Percentiles rank a stretch among this genome's conserved stretches.
Evolutionary conservation across 1,140 invertebrate species (phyloP).

Genomic region (Cecropterus lyciades): DNA sequence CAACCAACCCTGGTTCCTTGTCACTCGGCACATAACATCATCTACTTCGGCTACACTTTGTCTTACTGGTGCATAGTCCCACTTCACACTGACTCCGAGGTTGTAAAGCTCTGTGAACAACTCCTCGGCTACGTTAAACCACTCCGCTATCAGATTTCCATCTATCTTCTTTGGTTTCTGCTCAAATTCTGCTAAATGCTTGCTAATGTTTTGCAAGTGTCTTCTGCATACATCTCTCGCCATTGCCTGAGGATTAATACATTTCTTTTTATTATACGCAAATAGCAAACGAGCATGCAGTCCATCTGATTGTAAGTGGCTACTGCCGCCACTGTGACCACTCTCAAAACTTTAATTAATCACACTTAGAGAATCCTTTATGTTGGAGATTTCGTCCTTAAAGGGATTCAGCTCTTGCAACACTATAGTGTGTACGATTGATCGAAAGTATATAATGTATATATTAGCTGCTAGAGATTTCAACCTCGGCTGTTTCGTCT

Average conservation of each 20-base stretch:
- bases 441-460: too few species aligned
- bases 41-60: constrained; percentile 8
- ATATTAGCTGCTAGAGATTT: too few species aligned
- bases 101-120: constrained; percentile 41
- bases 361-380: too few species aligned
- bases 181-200: constrained; percentile 39
- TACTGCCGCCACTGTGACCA: too few species aligned
- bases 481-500: too few species aligned
- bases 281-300: too few species aligned
- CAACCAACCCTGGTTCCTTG: constrained; percentile 40
- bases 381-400: too few species aligned
- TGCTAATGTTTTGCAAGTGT: constrained; percentile 37
- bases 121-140: constrained; percentile 42
- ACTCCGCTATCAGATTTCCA: constrained; percentile 37
- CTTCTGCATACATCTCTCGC: constrained; percentile 37
- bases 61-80: constrained; percentile 35
- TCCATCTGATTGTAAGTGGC: too few species aligned
- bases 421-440: too few species aligned
- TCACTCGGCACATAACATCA: constrained; percentile 36
- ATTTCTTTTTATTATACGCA: too few species aligned
- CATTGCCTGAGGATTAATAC: background rate
- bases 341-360: too few species aligned
- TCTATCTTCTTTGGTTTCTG: constrained; percentile 43
- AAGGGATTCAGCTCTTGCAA: too few species aligned
- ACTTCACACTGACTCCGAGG: constrained; percentile 36